A percentile compares a stretch with the other conserved stretches of the same genome.
Evolutionary conservation across 1,140 invertebrate species (phyloP).

Genomic region (Bombus confusus): DNA sequence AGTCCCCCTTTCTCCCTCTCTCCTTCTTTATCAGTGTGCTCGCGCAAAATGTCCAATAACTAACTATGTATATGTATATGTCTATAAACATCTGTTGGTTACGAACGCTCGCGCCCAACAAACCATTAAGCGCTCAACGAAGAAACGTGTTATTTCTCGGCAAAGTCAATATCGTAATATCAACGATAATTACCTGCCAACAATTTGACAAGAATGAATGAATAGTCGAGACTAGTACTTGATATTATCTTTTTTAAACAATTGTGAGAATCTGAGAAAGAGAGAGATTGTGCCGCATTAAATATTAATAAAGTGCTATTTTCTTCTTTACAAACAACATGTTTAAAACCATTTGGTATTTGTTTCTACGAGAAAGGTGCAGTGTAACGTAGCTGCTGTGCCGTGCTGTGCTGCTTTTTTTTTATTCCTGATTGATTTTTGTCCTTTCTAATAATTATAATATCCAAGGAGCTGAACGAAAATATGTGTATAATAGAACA

Average conservation of each 20-base stretch:
- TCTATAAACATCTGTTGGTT: slow-evolving; percentile 1
- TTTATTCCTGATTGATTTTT: not conserved
- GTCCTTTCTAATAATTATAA: not conserved
- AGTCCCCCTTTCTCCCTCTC: not conserved
- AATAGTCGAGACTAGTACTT: not conserved
- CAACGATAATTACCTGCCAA: slow-evolving; percentile 58
- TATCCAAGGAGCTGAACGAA: not conserved
- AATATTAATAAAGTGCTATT: not conserved
- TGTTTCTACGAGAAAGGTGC: not conserved
- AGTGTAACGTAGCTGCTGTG: not conserved
- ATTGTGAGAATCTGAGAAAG: not conserved
- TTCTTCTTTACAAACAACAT: not conserved
- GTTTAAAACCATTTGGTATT: not conserved
- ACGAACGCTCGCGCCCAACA: not conserved
- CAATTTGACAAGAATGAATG: slow-evolving; percentile 61
- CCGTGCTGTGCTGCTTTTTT: not conserved
- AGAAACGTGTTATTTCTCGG: slow-evolving; percentile 40
- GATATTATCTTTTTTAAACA: not conserved
- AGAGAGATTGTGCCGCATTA: not conserved
- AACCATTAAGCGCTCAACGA: not conserved
- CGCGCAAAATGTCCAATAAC: not conserved
- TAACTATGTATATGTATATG: not conserved
- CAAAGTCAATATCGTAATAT: slow-evolving; percentile 41
- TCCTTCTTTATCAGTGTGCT: not conserved
- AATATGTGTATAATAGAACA: not conserved